Conservation (phyloP, 2,113 vertebrate species). For the Boulengeromyrus knoepffleri region DNA sequence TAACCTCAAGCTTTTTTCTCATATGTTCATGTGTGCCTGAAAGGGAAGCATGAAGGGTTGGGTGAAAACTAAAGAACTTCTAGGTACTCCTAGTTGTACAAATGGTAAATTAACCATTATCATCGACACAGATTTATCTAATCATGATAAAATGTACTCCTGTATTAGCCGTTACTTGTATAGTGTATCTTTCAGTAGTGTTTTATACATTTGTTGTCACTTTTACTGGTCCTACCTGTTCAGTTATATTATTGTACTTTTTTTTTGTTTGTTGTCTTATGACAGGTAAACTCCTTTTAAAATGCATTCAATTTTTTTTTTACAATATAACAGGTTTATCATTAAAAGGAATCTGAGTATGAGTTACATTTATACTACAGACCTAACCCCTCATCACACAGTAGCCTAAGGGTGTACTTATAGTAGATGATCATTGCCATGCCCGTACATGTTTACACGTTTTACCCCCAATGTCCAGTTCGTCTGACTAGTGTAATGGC, state of each 20-base stretch:
- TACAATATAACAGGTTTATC: background rate
- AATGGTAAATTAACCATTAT: background rate
- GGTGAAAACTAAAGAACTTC: background rate
- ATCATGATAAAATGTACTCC: background rate
- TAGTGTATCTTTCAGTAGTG: background rate
- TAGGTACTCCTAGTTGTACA: background rate
- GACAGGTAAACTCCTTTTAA: background rate
- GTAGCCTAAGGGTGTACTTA: background rate
- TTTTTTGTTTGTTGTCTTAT: background rate
- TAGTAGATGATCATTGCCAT: background rate
- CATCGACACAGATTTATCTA: background rate
- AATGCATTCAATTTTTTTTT: background rate
- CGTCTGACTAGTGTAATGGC: no score
- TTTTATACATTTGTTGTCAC: background rate
- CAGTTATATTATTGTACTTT: background rate
- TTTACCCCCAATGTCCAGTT: background rate
- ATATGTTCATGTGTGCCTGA: background rate
- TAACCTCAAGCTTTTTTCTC: background rate
- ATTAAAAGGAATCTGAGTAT: background rate
- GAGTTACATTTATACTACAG: background rate
- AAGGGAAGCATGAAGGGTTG: background rate
- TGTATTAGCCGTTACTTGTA: background rate
- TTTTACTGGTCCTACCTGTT: background rate
- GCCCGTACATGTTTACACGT: background rate
- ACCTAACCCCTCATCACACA: background rate